Evolutionary conservation across 2,797 vertebrate genomes (phyloP).

Genomic region (Neostethus bicornis): DNA sequence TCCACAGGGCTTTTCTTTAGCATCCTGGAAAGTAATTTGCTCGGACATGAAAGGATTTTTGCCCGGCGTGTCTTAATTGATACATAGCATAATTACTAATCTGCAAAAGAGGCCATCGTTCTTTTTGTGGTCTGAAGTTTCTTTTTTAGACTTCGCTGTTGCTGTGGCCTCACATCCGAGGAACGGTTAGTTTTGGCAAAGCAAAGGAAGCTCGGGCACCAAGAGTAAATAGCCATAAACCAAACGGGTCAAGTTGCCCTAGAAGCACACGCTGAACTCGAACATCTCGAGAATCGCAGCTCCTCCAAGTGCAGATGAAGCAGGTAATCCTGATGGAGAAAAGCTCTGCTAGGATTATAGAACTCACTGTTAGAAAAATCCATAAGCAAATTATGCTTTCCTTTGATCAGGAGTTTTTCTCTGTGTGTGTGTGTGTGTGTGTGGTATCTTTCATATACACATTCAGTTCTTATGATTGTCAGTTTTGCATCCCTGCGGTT

Average conservation of each 20-base stretch:
- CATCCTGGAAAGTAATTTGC: neutral
- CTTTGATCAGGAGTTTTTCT: slow-evolving; percentile 38
- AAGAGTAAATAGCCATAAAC: slow-evolving; percentile 29
- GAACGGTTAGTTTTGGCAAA: slow-evolving; percentile 18
- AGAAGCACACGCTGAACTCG: slow-evolving; percentile 27
- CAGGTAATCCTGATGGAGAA: neutral
- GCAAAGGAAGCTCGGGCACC: neutral
- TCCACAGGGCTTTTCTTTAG: neutral
- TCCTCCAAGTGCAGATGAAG: slow-evolving; percentile 10
- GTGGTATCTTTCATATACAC: slow-evolving; percentile 15
- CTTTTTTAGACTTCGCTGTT: slow-evolving; percentile 14
- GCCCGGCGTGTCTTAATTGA: neutral
- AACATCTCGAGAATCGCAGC: slow-evolving; percentile 7
- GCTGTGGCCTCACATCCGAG: slow-evolving; percentile 1
- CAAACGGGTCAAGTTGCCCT: slow-evolving; percentile 37
- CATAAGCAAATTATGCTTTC: slow-evolving; percentile 7
- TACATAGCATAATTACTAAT: neutral
- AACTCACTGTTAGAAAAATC: neutral
- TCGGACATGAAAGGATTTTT: neutral
- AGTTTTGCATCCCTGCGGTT: slow-evolving; percentile 64
- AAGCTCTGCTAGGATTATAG: neutral
- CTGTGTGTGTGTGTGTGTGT: slow-evolving; percentile 14
- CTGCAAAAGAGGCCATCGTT: neutral
- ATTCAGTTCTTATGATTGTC: slow-evolving; percentile 31
- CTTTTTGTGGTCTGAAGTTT: slow-evolving; percentile 12